phyloP scores from a whole-genome alignment of 2,797 vertebrate species.

The Acanthurus tractus region DNA sequence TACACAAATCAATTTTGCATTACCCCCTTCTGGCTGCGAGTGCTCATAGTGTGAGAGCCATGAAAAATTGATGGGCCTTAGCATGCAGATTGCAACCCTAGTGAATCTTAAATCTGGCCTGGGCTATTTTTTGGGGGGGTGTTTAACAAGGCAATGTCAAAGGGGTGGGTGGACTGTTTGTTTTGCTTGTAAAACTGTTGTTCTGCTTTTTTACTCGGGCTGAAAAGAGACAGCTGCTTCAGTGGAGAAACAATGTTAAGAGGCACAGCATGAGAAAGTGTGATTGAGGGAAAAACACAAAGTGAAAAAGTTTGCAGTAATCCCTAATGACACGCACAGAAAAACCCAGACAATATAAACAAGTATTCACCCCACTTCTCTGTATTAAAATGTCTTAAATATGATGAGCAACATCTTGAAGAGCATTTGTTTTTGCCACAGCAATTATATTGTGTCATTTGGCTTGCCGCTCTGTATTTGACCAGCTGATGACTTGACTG shows the following conservation, averaged over 20 bases:
- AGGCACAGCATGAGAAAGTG: constrained; percentile 39
- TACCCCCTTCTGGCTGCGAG: constrained; percentile 90
- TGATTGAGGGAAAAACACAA: constrained; percentile 23
- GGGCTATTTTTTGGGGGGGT: constrained; percentile 31
- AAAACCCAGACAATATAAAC: constrained; percentile 25
- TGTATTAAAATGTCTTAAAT: constrained; percentile 45
- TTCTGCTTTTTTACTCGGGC: constrained; percentile 65
- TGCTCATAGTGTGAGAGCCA: constrained; percentile 87
- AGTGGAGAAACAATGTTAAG: constrained; percentile 37
- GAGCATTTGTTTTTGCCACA: constrained; percentile 72
- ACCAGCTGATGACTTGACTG: constrained; percentile 77
- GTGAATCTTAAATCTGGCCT: constrained; percentile 86
- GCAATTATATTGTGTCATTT: constrained; percentile 74
- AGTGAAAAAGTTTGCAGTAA: constrained; percentile 43
- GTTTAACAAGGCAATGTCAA: constrained; percentile 83
- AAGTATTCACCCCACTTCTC: constrained; percentile 13
- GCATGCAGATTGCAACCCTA: constrained; percentile 88
- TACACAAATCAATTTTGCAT: constrained; percentile 95
- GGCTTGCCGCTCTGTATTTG: constrained; percentile 60
- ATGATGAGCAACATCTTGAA: constrained; percentile 52
- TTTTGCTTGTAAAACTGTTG: constrained; percentile 81
- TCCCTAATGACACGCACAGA: constrained; percentile 31
- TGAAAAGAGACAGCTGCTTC: constrained; percentile 51
- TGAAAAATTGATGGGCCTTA: constrained; percentile 93
- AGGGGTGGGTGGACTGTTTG: constrained; percentile 77